Conservation (phyloP, 1,140 invertebrate species). For the Stratiolaelaps scimitus region DNA sequence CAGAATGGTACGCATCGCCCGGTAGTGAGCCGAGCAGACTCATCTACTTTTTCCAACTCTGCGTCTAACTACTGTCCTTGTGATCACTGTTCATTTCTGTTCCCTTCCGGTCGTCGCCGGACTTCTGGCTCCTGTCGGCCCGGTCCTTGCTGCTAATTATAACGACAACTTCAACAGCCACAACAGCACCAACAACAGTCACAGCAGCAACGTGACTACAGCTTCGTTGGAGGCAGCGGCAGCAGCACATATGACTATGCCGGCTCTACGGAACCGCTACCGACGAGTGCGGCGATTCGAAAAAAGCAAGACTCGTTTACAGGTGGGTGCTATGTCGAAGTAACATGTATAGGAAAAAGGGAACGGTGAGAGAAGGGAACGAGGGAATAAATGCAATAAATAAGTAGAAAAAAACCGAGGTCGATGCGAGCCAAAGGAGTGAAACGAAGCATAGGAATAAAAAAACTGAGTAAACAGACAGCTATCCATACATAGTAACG, state of each 20-base stretch:
- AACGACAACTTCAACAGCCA: no score
- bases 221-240: slow-evolving; percentile 20
- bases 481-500: no score
- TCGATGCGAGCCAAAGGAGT: not conserved
- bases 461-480: not conserved
- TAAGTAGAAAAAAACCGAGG: not conserved
- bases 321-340: not conserved
- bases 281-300: slow-evolving; percentile 11
- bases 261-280: slow-evolving; percentile 14
- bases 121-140: no score
- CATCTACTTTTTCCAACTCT: no score
- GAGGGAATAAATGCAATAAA: not conserved
- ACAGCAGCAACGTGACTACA: slow-evolving; percentile 19
- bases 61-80: no score
- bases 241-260: slow-evolving; percentile 26
- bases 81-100: no score
- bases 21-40: no score
- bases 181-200: no score
- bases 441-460: not conserved
- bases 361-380: not conserved
- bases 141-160: no score
- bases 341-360: not conserved
- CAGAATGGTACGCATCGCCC: no score
- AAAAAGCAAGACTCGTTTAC: slow-evolving; percentile 26
- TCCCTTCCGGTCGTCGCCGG: no score